A percentile compares a stretch with the other conserved stretches of the same genome.
Conservation (phyloP, 2,797 vertebrate genomes). For the Pseudochirops cupreus region DNA sequence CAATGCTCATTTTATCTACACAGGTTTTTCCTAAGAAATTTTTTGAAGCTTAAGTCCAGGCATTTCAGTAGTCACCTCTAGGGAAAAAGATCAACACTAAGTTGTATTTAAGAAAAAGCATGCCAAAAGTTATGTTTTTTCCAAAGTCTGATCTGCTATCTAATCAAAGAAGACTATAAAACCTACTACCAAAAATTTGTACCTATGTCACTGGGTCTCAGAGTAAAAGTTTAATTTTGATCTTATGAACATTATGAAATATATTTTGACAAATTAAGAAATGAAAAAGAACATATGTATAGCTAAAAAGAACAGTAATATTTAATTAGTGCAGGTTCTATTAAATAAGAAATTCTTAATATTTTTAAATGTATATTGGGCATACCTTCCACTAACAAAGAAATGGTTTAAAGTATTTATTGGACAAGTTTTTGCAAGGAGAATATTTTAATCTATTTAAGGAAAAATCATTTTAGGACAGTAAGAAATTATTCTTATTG, state of each 20-base stretch:
- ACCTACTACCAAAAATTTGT: neutral
- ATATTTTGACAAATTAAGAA: neutral
- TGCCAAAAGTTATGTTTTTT: neutral
- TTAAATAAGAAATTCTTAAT: neutral
- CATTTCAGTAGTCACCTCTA: neutral
- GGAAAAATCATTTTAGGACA: neutral
- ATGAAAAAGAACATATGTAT: neutral
- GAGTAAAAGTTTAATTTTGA: neutral
- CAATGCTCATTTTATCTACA: neutral
- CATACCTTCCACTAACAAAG: neutral
- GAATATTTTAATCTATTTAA: neutral
- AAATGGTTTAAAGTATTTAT: neutral
- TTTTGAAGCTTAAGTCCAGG: neutral
- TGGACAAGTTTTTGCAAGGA: neutral
- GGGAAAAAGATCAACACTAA: neutral
- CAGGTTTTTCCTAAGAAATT: neutral
- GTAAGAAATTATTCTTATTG: neutral
- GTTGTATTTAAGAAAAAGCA: neutral
- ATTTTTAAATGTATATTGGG: neutral
- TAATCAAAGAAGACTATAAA: neutral
- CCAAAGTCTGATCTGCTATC: neutral
- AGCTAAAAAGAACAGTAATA: neutral
- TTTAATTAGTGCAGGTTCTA: neutral
- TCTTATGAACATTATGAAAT: neutral
- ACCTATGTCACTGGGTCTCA: neutral